Percentiles rank a stretch among this genome's conserved stretches.
Conservation (phyloP, 1,140 invertebrate genomes). For the Leptoteleia sp. region DNA sequence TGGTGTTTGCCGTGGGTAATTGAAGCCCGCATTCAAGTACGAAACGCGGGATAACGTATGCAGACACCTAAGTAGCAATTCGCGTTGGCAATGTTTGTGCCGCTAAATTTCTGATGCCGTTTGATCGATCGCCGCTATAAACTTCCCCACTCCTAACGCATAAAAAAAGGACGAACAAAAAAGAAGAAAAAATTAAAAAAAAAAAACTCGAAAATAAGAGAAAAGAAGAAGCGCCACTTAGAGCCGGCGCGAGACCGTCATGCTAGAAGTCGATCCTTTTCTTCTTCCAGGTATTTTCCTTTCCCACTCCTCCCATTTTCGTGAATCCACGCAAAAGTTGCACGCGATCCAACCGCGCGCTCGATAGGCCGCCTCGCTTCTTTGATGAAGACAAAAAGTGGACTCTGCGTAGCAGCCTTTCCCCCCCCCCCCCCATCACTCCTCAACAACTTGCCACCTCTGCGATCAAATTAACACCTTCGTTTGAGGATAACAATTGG, state of each 20-base stretch:
- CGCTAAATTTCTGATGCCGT: slow-evolving; percentile 55
- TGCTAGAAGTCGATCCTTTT: slow-evolving; percentile 58
- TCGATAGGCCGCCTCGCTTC: slow-evolving; percentile 29
- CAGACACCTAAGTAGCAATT: slow-evolving; percentile 46
- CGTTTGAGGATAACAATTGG: slow-evolving; percentile 18
- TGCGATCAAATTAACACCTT: slow-evolving; percentile 58
- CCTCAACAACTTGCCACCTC: slow-evolving; percentile 25
- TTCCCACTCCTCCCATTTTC: slow-evolving; percentile 24
- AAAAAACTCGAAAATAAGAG: no score
- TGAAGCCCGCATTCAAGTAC: slow-evolving; percentile 16
- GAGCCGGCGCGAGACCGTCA: slow-evolving; percentile 41
- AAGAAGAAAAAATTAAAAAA: no score
- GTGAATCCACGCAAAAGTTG: slow-evolving; percentile 39
- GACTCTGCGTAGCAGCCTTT: no score
- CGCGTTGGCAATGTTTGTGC: slow-evolving; percentile 42
- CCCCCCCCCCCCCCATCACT: no score
- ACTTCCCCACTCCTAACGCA: slow-evolving; percentile 28
- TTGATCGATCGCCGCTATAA: slow-evolving; percentile 57
- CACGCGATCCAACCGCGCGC: slow-evolving; percentile 36
- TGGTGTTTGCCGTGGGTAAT: slow-evolving; percentile 37
- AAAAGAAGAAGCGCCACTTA: no score
- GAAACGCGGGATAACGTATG: slow-evolving; percentile 29
- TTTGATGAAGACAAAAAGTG: slow-evolving; percentile 50
- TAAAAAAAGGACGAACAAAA: no score
- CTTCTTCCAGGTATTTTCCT: slow-evolving; percentile 52